Conservation (phyloP, 30 jellyfish, hydroid and myxozoan species). For the Aurelia coerulea region DNA sequence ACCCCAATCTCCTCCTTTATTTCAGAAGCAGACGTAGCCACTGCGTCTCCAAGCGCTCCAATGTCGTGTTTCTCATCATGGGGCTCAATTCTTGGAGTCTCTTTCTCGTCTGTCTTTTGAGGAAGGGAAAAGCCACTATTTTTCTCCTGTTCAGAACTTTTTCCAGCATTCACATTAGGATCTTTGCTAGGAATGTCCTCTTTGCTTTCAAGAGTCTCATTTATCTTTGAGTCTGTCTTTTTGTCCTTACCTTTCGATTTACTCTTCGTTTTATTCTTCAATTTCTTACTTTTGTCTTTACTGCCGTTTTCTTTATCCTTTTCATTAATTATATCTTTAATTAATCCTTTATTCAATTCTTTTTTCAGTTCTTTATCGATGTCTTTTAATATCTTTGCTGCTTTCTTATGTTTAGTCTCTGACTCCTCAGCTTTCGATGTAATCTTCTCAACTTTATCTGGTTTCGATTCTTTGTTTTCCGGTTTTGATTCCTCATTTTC, state of each 20-base stretch:
- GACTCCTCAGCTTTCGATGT: conserved; percentile 8
- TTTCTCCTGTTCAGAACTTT: neutral
- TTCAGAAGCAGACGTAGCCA: neutral
- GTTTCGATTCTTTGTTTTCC: conserved; percentile 29
- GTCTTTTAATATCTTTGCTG: neutral
- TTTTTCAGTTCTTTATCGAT: conserved; percentile 6
- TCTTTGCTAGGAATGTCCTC: neutral
- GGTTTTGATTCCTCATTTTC: conserved; percentile 12
- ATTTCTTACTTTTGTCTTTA: neutral
- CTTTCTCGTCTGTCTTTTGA: conserved; percentile 32
- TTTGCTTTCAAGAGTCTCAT: neutral
- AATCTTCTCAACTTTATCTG: conserved; percentile 6
- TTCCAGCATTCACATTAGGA: neutral
- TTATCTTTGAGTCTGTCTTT: neutral
- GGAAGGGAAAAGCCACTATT: neutral
- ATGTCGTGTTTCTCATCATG: conserved; percentile 42
- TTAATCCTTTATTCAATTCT: neutral
- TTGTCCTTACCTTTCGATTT: neutral
- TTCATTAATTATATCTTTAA: neutral
- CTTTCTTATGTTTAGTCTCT: neutral
- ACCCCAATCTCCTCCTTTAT: conserved; percentile 2
- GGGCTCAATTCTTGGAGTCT: conserved; percentile 52
- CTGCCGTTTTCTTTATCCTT: neutral
- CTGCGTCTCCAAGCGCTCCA: conserved; percentile 41
- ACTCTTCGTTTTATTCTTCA: conserved; percentile 4